These are phyloP conservation scores for Thalassophryne amazonica DNA, from an alignment of 2,797 vertebrate genomes.

Conservation along the genomic window DNA sequence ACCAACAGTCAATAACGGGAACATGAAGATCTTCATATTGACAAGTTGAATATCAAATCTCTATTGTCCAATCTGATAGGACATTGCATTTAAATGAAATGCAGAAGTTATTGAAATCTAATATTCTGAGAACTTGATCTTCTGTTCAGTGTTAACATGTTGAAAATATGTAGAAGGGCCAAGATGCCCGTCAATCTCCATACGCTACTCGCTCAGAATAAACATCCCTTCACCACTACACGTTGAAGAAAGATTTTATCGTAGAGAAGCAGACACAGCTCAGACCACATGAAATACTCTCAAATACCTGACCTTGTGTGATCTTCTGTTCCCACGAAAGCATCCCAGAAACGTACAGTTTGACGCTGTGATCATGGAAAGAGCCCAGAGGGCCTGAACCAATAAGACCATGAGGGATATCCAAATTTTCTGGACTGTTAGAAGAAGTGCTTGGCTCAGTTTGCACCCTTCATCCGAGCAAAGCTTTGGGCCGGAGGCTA, in stretches of 20 bases:
- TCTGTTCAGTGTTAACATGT: constrained; percentile 51
- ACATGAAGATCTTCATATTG: constrained; percentile 36
- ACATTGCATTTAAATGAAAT: constrained; percentile 44
- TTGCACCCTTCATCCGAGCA: constrained; percentile 45
- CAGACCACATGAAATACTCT: constrained; percentile 33
- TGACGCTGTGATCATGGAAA: constrained; percentile 56
- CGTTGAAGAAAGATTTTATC: constrained; percentile 40
- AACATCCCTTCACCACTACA: constrained; percentile 27
- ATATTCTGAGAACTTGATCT: constrained; percentile 56
- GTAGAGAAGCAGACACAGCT: constrained; percentile 34
- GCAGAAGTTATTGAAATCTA: constrained; percentile 39
- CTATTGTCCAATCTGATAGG: constrained; percentile 36
- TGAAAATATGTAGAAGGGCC: constrained; percentile 29
- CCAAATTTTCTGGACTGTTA: constrained; percentile 55
- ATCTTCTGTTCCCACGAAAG: constrained; percentile 58
- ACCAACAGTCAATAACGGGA: constrained; percentile 13
- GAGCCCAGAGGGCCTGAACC: constrained; percentile 52
- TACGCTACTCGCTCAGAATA: constrained; percentile 33
- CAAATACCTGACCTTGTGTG: constrained; percentile 39
- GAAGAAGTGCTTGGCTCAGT: constrained; percentile 52
- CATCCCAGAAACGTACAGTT: constrained; percentile 40
- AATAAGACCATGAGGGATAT: constrained; percentile 50
- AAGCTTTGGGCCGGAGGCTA: constrained; percentile 59
- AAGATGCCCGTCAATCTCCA: constrained; percentile 36
- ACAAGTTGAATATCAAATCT: constrained; percentile 45